phyloP scores from a whole-genome alignment of 1,140 invertebrate genomes.

The Muscidifurax raptorellus region DNA sequence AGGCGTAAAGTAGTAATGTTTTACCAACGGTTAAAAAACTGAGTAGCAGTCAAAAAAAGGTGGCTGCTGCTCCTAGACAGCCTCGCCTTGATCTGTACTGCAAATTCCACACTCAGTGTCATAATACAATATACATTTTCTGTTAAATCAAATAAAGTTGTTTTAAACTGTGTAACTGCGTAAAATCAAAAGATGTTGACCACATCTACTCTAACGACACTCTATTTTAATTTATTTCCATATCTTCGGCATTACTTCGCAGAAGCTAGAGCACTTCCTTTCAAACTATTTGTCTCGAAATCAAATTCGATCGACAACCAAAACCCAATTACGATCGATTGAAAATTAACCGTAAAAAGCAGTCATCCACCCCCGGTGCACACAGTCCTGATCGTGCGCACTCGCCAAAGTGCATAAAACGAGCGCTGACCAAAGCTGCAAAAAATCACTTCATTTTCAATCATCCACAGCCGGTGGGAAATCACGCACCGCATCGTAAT shows the following conservation, averaged over 20 bases:
- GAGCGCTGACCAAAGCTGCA: neutral
- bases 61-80: no score
- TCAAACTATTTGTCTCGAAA: neutral
- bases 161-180: no score
- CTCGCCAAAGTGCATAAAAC: neutral
- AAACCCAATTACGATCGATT: neutral
- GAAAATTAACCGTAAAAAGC: neutral
- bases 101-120: no score
- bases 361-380: neutral
- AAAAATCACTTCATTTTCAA: constrained; percentile 15
- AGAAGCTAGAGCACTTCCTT: neutral
- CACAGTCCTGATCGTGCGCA: neutral
- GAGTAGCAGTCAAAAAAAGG: no score
- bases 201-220: no score
- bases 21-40: no score
- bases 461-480: neutral
- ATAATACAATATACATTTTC: no score
- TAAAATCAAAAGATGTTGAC: no score
- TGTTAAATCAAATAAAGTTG: no score
- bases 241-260: no score
- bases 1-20: no score
- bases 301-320: neutral
- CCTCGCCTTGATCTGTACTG: no score
- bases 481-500: constrained; percentile 5
- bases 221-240: neutral